phyloP scores from a whole-genome alignment of 2,797 vertebrate species.

The Staurois parvus region DNA sequence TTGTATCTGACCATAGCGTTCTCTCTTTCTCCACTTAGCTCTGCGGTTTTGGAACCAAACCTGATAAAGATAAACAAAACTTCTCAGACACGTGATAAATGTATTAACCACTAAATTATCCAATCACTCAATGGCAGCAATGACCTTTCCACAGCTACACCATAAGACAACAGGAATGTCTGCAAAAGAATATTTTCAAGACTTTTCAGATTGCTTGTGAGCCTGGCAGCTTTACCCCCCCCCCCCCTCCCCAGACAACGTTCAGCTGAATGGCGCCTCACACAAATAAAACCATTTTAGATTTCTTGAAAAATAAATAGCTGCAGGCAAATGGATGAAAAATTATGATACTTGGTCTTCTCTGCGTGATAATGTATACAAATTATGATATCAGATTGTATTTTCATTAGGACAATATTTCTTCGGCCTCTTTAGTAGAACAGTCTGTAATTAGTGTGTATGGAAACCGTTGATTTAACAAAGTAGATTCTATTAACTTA shows the following conservation, averaged over 20 bases:
- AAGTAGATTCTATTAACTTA: no score
- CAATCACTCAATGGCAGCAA: neutral
- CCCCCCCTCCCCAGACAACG: neutral
- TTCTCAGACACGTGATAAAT: slow-evolving; percentile 31
- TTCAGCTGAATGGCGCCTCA: slow-evolving; percentile 34
- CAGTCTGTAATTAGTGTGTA: neutral
- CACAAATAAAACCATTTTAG: slow-evolving; percentile 18
- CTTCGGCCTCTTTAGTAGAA: neutral
- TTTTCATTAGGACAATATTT: neutral
- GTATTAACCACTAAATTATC: slow-evolving; percentile 48
- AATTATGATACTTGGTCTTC: neutral
- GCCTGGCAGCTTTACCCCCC: slow-evolving; percentile 14
- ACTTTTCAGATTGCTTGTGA: slow-evolving; percentile 18
- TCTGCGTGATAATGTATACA: neutral
- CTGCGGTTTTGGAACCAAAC: slow-evolving; percentile 99
- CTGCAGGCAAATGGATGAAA: neutral
- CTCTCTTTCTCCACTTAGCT: slow-evolving; percentile 97
- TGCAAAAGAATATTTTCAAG: slow-evolving; percentile 28
- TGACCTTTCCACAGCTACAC: slow-evolving; percentile 13
- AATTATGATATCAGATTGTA: neutral
- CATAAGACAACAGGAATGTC: slow-evolving; percentile 35
- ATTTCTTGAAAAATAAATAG: slow-evolving; percentile 7
- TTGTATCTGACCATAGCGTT: slow-evolving; percentile 97
- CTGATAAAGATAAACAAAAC: slow-evolving; percentile 71
- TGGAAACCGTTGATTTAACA: neutral